Base-by-base conservation (phyloP, 1,140 invertebrate species). In the Drosophila pachea region DNA sequence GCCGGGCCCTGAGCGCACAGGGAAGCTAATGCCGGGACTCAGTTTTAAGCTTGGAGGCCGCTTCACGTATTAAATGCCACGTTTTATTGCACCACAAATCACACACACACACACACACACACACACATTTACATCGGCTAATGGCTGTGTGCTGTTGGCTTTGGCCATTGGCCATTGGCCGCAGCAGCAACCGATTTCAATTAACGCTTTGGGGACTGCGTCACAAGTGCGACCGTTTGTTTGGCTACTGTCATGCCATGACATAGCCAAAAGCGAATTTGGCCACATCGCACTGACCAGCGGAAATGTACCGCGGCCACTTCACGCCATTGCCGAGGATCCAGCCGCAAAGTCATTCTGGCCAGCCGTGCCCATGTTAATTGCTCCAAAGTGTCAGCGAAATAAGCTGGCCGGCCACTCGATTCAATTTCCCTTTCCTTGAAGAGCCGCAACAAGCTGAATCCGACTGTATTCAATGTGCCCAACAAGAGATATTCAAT, bases 41-140 rank as follows among this genome's bases (percentile, higher is more conserved):
- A 54, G 61, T 65, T 69, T 65, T 69, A 53, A 69, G 54, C 67
- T 58, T 56, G 55, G 60, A 14, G 66, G 53, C 14, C 45, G 61
- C 43, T 52, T 33, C 49, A 53, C 33, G 48, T 74, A 73, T 82
- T 78, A 82, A 83, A 82, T 82, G 72, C 63, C 35, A 59, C 68
- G 78, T 82, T 83, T 83, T 78, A 78, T 82, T 83, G 67, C 75
- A 83, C 67, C 78, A 82, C 78, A 82, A 82, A 82, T 82, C 78
- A 84, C 38, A 33, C 36, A 32, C 42, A 31, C 50, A 45, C 12
- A 36, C 31, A 38, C 33, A 38, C 35, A 42, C 56, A 29, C 58
- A 42, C 42, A 40, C 43, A 48, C 42, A 49, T 22, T 3, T 11
- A 35, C 40, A 74, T 82, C 78, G 78, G 67, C 71, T 78, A 82